Evolutionary conservation across 2,113 vertebrate genomes (phyloP).

Genomic region (Columba livia): DNA sequence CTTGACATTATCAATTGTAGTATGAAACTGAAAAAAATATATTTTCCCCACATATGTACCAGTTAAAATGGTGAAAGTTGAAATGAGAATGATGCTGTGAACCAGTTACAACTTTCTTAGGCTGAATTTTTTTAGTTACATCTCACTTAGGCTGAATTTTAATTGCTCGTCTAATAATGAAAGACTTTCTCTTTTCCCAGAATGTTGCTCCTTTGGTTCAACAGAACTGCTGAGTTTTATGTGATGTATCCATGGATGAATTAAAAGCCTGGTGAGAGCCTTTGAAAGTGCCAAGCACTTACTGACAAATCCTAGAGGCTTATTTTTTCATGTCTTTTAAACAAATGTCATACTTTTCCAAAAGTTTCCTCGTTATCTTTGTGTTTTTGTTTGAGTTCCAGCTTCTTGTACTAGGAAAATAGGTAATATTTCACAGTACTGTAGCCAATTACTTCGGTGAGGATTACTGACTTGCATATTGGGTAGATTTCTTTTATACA

Average conservation of each 20-base stretch:
- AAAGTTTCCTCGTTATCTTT: neutral
- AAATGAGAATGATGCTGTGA: neutral
- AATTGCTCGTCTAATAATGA: neutral
- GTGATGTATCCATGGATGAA: neutral
- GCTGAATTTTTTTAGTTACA: neutral
- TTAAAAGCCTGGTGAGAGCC: neutral
- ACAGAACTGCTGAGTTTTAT: neutral
- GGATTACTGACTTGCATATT: neutral
- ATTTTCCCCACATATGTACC: neutral
- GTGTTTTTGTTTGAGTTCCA: neutral
- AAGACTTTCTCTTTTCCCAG: neutral
- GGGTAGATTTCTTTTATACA: neutral
- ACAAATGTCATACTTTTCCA: neutral
- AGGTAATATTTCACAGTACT: neutral
- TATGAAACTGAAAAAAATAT: accelerated
- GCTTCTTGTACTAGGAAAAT: neutral
- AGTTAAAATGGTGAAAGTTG: neutral
- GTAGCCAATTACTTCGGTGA: neutral
- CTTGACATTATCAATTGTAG: neutral
- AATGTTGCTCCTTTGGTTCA: neutral
- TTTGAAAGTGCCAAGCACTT: neutral
- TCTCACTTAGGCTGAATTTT: neutral
- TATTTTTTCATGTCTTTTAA: neutral
- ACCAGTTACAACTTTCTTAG: neutral
- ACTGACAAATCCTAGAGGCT: neutral